Evolutionary conservation across 2,888 invertebrate genomes (phyloP).

Genomic region (Acholoe squamosa): DNA sequence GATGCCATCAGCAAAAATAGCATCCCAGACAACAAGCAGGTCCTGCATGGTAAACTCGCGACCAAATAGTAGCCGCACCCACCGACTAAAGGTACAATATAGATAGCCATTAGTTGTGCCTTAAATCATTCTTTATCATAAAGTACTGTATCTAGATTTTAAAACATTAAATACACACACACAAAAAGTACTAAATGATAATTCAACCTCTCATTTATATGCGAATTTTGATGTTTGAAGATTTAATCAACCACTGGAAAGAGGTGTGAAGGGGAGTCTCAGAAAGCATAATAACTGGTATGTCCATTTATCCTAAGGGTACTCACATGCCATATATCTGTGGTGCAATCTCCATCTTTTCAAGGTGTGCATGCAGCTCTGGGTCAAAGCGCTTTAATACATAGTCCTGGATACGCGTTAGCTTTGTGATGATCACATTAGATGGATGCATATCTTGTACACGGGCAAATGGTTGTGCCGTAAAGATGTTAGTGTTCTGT

Average conservation of each 20-base stretch:
- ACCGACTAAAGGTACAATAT: constrained; percentile 86
- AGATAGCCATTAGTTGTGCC: not conserved
- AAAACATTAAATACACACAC: constrained; percentile 39
- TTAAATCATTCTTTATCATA: constrained; percentile 71
- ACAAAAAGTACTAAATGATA: not conserved
- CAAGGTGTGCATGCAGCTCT: constrained; percentile 87
- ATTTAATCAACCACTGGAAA: too few relatives aligned
- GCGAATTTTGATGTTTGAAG: too few relatives aligned
- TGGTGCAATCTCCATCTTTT: constrained; percentile 90
- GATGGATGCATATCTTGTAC: constrained; percentile 83
- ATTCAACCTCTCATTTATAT: too few relatives aligned
- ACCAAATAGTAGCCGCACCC: constrained; percentile 92
- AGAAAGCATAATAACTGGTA: too few relatives aligned
- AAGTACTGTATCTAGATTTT: not conserved
- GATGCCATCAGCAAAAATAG: constrained; percentile 89
- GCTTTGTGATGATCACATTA: constrained; percentile 83
- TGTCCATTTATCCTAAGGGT: too few relatives aligned
- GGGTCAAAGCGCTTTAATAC: constrained; percentile 87
- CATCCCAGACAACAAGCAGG: constrained; percentile 91
- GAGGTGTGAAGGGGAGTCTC: too few relatives aligned
- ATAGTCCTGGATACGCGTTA: constrained; percentile 86
- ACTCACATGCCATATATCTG: constrained; percentile 93
- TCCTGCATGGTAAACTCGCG: constrained; percentile 92
- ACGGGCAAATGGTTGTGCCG: constrained; percentile 81
- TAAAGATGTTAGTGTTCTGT: constrained; percentile 63